A percentile compares a stretch with the other conserved stretches of the same genome.
These are phyloP conservation scores for Nomada lathburiana DNA, from an alignment of 2,888 invertebrate genomes.

Conservation along the genomic window DNA sequence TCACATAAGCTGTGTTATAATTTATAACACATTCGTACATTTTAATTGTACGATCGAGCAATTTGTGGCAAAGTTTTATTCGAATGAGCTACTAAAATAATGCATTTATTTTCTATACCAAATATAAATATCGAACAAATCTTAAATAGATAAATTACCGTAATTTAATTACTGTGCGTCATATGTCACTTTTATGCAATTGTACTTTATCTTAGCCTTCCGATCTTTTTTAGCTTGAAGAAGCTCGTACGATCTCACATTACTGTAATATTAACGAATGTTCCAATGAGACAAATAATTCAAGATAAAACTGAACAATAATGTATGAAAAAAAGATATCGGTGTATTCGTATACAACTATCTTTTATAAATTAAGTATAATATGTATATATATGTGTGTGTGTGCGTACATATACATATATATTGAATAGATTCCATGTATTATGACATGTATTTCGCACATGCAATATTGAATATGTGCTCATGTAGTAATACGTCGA, in stretches of 20 bases:
- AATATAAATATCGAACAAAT: conserved; percentile 4
- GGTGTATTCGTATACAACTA: conserved; percentile 2
- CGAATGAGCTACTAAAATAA: conserved; percentile 19
- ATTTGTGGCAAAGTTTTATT: conserved; percentile 12
- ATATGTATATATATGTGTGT: not conserved
- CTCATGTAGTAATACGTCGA: not conserved
- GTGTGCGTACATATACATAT: not conserved
- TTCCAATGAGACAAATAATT: conserved; percentile 22
- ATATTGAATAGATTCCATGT: conserved; percentile 5
- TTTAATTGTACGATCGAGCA: conserved; percentile 4
- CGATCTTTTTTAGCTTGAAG: not conserved
- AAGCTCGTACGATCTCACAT: conserved; percentile 10
- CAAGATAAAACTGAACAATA: not conserved
- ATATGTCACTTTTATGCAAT: not conserved
- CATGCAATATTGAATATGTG: conserved; percentile 24
- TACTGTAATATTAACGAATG: not conserved
- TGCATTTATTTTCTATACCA: conserved; percentile 43
- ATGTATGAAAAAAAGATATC: conserved; percentile 1
- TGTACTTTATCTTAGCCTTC: conserved; percentile 1
- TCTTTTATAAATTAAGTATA: not conserved
- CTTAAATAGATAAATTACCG: not conserved
- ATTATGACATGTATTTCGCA: conserved; percentile 9
- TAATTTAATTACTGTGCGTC: not conserved
- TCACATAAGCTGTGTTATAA: conserved; percentile 23
- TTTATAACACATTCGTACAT: conserved; percentile 28